Base-by-base conservation (phyloP, 1,140 invertebrate species). In the Schlechtendalia chinensis region DNA sequence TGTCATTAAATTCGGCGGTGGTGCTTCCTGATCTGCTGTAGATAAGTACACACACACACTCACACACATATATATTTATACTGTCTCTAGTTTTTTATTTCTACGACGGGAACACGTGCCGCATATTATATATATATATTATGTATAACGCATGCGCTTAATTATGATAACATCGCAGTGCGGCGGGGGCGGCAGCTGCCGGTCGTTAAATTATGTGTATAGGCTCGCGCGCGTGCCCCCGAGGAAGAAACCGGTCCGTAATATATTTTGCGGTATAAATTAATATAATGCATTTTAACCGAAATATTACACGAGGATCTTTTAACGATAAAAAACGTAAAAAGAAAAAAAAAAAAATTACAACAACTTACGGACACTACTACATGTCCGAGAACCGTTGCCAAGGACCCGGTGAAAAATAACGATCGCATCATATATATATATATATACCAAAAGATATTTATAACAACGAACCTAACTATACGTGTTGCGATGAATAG, bases 81-180 rank as follows among this genome's bases (percentile, higher is more conserved):
- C 58, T 63, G 54, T 75, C 54, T 59, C 12, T 58, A 53, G 10
- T 19, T 54, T 58, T 53, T 24, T 50, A 17, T 50, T 71, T 71
- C 50, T 53, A 71, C 27, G 47, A 22, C 47, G 67, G 67, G 22
- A 71, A 71, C 71, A 54, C 22, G 54, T 50, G 47, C 58, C 8
- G 47, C 1, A 10, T 61, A 47, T 61, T 45, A 45, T 47, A 45
- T 29, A 47, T 17, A 45, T 45, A 24, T 8, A 53, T 32, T 29
- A 79, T 79, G 74, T 79, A 45, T 79, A 79, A 79, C 61, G 61
- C 74, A 79, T 79, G 74, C 19, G 74, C 56, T 59, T 79, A 79
- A 79, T 79, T 79, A 79, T 79, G 58, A 79, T 79, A 79, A 79
- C 50, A 59, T 27, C 56, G 39, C 8, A 39, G 56, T 79, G 32